Evolutionary conservation across 2,113 vertebrate species (phyloP).

Genomic region (Pomatorhinus ruficollis): DNA sequence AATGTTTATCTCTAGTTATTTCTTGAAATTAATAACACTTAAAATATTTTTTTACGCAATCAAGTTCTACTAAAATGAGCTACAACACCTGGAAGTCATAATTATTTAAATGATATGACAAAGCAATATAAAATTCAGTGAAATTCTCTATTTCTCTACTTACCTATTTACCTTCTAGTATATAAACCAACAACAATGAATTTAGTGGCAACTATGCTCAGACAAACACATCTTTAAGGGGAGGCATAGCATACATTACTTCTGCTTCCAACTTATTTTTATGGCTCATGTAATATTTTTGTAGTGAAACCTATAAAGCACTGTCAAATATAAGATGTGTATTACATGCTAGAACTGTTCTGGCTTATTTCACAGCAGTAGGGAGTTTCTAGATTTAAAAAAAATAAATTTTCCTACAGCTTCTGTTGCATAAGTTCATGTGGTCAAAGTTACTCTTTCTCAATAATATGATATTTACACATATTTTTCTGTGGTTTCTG

Average conservation of each 20-base stretch:
- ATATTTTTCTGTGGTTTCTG: not conserved
- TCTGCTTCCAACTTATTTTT: not conserved
- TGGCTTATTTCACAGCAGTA: not conserved
- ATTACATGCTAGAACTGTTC: not conserved
- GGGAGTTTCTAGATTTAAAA: not conserved
- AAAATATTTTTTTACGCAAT: not conserved
- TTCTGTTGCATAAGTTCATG: not conserved
- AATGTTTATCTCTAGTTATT: not conserved
- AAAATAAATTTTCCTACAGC: not conserved
- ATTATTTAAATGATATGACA: not conserved
- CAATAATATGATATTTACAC: not conserved
- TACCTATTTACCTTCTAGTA: not conserved
- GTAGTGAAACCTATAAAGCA: not conserved
- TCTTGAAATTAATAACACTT: not conserved
- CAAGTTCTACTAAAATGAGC: not conserved
- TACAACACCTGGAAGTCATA: not conserved
- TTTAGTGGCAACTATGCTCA: not conserved
- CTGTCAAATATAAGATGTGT: not conserved
- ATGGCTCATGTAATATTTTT: not conserved
- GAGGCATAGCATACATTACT: not conserved
- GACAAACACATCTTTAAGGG: not conserved
- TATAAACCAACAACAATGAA: not conserved
- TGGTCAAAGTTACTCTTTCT: not conserved
- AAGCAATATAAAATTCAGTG: not conserved
- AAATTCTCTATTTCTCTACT: not conserved